A percentile compares a stretch with the other conserved stretches of the same genome.
Evolutionary conservation across 2,888 invertebrate genomes (phyloP).

Genomic region (Drosophila leonis): DNA sequence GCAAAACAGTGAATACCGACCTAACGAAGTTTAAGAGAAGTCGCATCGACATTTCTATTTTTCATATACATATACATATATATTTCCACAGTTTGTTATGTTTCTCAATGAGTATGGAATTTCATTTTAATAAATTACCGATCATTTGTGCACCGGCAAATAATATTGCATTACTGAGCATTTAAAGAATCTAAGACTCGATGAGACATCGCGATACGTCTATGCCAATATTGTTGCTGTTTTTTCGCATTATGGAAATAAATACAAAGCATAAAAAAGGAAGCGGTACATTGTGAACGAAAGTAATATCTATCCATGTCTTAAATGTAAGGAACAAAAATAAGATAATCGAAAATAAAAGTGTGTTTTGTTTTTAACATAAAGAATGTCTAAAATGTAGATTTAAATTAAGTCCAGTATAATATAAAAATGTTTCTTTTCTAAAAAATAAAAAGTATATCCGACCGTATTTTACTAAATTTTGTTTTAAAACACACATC

Average conservation of each 20-base stretch:
- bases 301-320: constrained; percentile 6
- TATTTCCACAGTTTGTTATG: background rate
- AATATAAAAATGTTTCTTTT: too few relatives aligned
- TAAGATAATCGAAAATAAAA: background rate
- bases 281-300: constrained; percentile 21
- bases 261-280: constrained; percentile 34
- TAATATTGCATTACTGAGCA: constrained; percentile 28
- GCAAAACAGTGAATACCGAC: background rate
- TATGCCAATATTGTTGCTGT: constrained; percentile 8
- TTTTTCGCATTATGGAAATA: constrained; percentile 17
- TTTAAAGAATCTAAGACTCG: constrained; percentile 28
- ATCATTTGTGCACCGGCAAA: constrained; percentile 39
- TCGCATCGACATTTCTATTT: background rate
- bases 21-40: background rate
- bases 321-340: constrained; percentile 18
- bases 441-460: too few relatives aligned
- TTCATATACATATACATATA: background rate
- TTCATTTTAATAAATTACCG: constrained; percentile 23
- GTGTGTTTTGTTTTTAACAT: background rate
- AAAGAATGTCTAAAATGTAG: too few relatives aligned
- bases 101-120: constrained; percentile 1
- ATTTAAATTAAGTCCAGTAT: too few relatives aligned
- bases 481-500: too few relatives aligned
- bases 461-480: too few relatives aligned
- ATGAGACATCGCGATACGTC: constrained; percentile 14